Percentiles rank a stretch among this genome's conserved stretches.
phyloP scores from a whole-genome alignment of 2,797 vertebrate genomes.

The Paratrypauchen microcephalus region DNA sequence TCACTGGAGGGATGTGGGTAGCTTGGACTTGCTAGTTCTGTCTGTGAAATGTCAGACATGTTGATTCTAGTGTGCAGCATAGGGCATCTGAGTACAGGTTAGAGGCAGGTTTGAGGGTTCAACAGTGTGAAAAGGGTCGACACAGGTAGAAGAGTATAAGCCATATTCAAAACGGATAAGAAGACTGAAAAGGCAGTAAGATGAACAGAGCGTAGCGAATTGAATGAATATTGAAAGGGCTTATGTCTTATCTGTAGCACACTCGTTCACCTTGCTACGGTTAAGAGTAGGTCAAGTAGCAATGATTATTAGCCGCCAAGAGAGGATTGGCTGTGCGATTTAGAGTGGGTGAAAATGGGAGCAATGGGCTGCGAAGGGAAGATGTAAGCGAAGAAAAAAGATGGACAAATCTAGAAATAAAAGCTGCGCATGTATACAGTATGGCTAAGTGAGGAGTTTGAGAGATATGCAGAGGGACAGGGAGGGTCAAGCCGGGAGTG shows the following conservation, averaged over 20 bases:
- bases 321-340: constrained; percentile 36
- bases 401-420: constrained; percentile 50
- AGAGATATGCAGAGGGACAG: constrained; percentile 45
- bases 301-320: constrained; percentile 41
- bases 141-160: constrained; percentile 25
- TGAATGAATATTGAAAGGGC: constrained; percentile 27
- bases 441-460: constrained; percentile 53
- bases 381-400: constrained; percentile 27
- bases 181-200: constrained; percentile 11
- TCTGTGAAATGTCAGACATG: constrained; percentile 66
- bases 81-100: constrained; percentile 35
- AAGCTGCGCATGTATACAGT: constrained; percentile 31
- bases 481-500: constrained; percentile 53
- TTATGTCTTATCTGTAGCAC: constrained; percentile 47
- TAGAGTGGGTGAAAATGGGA: constrained; percentile 49
- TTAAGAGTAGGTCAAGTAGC: constrained; percentile 64
- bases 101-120: constrained; percentile 30
- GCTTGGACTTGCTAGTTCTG: constrained; percentile 30
- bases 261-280: constrained; percentile 55
- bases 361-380: constrained; percentile 51
- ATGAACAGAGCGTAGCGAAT: constrained; percentile 4
- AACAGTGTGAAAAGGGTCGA: constrained; percentile 13
- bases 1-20: constrained; percentile 40
- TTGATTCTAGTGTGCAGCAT: constrained; percentile 55
- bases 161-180: constrained; percentile 21